Evolutionary conservation across 2,797 vertebrate genomes (phyloP), one percentile per base, ranked within the genome.

Genomic region (Acrossocheilus wenchowensis): DNA sequence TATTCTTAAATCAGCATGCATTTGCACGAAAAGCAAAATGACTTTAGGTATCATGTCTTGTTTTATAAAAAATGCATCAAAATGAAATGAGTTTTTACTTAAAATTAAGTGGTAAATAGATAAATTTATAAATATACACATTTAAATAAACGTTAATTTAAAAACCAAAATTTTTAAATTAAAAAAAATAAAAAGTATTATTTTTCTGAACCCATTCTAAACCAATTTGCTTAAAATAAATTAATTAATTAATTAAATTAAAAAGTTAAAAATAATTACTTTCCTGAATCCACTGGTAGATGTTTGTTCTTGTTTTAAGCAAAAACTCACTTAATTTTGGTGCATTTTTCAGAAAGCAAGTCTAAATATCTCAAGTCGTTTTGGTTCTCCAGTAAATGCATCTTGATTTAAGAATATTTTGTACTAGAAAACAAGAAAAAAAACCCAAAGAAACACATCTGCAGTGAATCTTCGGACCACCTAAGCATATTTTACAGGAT

Each of bases 401-500:
- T 66, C 12, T 34, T 34, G 12, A 66, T 34, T 66, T 66, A 66
- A 66, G 26, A 66, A 17, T 8, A 34, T 7, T 8, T 30, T 7
- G 6, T 30, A 34, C 11, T 15, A 11, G 6, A 64, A 66, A 64
- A 64, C 30, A 34, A 66, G 5, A 30, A 5, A 12, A 6, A 10
- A 11, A 17, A n/a, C n/a, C n/a, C n/a, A n/a, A 2, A 52, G 50
- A 48, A 14, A 45, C 4, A 7, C 6, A 54, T 54, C 26, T 62
- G 57, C 23, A 12, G 4, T 62, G 82, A 89, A 54, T 81, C 45
- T 84, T 17, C 75, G 90, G 91, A 90, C 92, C 90, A 89, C 93
- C 89, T 92, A 93, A 83, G 82, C 81, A 71, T 77, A 79, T 87
- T 90, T 88, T 88, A 92, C 83, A 86, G 54, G 85, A 88, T 89